A percentile compares a stretch with the other conserved stretches of the same genome.
Conservation (phyloP, 1,140 invertebrate genomes). For the Ganaspis sp. region DNA sequence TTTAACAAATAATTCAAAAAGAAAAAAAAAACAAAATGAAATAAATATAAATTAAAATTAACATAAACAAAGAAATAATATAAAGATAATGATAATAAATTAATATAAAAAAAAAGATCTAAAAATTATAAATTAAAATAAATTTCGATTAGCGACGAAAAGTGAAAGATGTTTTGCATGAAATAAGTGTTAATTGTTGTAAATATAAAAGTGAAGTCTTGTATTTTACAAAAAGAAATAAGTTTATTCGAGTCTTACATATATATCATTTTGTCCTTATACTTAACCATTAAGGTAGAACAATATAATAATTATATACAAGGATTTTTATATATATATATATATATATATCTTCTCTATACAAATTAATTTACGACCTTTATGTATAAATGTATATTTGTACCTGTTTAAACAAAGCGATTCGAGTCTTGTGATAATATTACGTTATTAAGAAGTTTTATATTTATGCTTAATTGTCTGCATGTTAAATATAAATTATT, state of each 20-base stretch:
- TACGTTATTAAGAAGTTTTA: conserved; percentile 38
- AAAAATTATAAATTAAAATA: too few relatives aligned
- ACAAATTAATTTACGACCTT: conserved; percentile 63
- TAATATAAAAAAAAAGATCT: too few relatives aligned
- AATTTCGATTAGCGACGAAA: too few relatives aligned
- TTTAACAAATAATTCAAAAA: too few relatives aligned
- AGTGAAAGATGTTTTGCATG: background rate
- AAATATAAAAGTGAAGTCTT: conserved; percentile 20
- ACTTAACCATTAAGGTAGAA: conserved; percentile 59
- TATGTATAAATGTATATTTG: conserved; percentile 57
- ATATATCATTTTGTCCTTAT: conserved; percentile 51
- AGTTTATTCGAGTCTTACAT: conserved; percentile 70
- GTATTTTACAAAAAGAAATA: conserved; percentile 61
- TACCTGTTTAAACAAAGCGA: conserved; percentile 56
- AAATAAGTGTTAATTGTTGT: conserved; percentile 29
- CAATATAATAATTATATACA: conserved; percentile 60
- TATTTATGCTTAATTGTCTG: conserved; percentile 26
- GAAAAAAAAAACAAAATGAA: too few relatives aligned
- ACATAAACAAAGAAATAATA: too few relatives aligned
- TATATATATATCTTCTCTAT: conserved; percentile 60
- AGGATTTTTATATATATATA: conserved; percentile 59
- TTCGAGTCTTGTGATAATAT: conserved; percentile 49
- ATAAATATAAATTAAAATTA: too few relatives aligned
- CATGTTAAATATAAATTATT: conserved; percentile 35
- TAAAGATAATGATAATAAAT: too few relatives aligned